A percentile compares a stretch with the other conserved stretches of the same genome.
phyloP scores from a whole-genome alignment of 2,113 vertebrate genomes.

The Thalassoma bifasciatum region DNA sequence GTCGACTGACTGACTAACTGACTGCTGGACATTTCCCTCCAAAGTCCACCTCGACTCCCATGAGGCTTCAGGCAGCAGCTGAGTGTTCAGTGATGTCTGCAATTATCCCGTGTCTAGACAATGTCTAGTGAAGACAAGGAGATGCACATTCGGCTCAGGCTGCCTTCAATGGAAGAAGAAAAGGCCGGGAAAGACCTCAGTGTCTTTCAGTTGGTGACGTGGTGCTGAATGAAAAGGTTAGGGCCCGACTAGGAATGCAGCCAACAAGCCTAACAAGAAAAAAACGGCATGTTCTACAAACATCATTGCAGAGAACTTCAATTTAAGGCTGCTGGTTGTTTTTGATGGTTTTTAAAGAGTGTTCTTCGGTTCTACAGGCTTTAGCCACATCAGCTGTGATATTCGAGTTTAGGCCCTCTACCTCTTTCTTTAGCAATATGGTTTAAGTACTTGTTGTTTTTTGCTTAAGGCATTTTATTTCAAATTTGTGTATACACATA shows the following conservation, averaged over 20 bases:
- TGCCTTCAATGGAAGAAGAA: conserved; percentile 51
- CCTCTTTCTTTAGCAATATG: too few species aligned
- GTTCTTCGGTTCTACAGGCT: too few species aligned
- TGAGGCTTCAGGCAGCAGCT: conserved; percentile 87
- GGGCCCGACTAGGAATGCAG: conserved; percentile 23
- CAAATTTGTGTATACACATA: too few species aligned
- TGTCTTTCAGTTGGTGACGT: conserved; percentile 53
- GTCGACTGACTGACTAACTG: conserved; percentile 23
- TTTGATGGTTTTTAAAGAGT: too few species aligned
- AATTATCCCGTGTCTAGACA: conserved; percentile 96
- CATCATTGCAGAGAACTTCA: neutral
- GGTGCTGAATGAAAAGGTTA: conserved; percentile 56
- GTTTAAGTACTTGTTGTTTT: too few species aligned
- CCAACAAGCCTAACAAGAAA: conserved; percentile 10
- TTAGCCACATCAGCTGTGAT: too few species aligned
- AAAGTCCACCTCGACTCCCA: conserved; percentile 87
- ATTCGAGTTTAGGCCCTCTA: too few species aligned
- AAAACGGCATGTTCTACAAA: neutral
- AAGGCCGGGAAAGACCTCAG: conserved; percentile 48
- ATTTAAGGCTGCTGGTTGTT: neutral
- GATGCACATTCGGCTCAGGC: conserved; percentile 59
- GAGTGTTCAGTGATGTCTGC: conserved; percentile 92
- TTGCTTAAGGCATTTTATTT: too few species aligned
- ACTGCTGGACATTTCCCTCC: conserved; percentile 81
- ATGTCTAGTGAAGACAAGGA: conserved; percentile 89